Evolutionary conservation across 2,113 vertebrate species (phyloP).

Genomic region (Tursiops truncatus): DNA sequence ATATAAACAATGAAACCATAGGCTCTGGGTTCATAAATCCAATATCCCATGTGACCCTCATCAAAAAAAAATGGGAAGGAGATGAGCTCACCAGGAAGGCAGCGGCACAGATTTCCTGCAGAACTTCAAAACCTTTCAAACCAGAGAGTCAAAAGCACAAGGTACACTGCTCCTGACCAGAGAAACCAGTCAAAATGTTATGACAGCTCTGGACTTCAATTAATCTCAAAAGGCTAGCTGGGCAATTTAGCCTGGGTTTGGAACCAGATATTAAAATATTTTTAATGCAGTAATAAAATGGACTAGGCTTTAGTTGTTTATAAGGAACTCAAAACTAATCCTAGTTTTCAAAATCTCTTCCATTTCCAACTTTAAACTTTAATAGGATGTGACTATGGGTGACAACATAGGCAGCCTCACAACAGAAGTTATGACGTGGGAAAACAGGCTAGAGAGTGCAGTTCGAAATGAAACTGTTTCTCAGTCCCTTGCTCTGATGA

Average conservation of each 20-base stretch:
- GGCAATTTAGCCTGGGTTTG: constrained; percentile 23
- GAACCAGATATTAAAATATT: constrained; percentile 47
- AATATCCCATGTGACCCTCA: neutral
- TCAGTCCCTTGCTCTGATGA: neutral
- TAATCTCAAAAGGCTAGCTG: constrained; percentile 36
- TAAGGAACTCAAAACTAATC: constrained; percentile 31
- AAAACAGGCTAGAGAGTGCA: neutral
- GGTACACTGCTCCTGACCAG: neutral
- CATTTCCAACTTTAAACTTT: constrained; percentile 1
- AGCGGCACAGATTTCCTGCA: neutral
- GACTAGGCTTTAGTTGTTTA: neutral
- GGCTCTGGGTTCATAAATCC: neutral
- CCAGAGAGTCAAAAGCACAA: neutral
- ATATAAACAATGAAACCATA: neutral
- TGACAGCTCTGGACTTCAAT: constrained; percentile 17
- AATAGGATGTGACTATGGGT: neutral
- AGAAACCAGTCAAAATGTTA: neutral
- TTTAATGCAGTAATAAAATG: constrained; percentile 42
- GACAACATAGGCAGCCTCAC: neutral
- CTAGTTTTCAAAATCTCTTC: constrained; percentile 20
- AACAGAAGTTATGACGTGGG: neutral
- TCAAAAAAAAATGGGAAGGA: constrained; percentile 29
- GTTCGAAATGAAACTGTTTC: neutral
- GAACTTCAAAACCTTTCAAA: constrained; percentile 32
- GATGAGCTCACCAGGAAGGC: neutral